Evolutionary conservation across 2,888 invertebrate species (phyloP), one percentile per base, ranked within the genome.

Genomic region (Dastarcus helophoroides): DNA sequence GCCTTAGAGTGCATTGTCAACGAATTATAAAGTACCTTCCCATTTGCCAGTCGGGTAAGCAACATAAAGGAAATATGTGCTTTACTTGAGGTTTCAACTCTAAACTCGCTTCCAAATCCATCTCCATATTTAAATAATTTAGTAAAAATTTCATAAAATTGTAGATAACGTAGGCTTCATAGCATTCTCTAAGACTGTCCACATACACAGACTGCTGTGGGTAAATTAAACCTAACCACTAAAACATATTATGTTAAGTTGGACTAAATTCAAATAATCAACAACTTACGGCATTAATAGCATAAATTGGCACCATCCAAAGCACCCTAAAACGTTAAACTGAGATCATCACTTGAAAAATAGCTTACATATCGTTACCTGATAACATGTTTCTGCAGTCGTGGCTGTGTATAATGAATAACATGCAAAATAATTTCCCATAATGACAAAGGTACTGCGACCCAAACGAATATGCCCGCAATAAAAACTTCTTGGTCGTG

Each of bases 261-360:
- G n/a, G 9, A 31, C 14, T n/a, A 19, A 26, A 16, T 17, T 7
- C 8, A 23, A 26, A 26, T 8, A 7, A 10, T 23, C 9, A 10
- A 10, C 10, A 27, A 71, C 79, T 75, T 69, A 85, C 84, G 42
- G 93, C 90, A 73, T 94, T 91, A 5, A 88, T 62, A 22, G 91
- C 89, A 69, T 94, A 94, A 48, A 94, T 91, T 37, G 94, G 94
- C 31, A 94, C 93, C 94, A 94, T 94, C 91, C 93, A 93, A 44
- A 94, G 58, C 59, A 94, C 84, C 59, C 88, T 85, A 63, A 42
- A 71, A 68, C 42, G 42, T 12, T 16, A 21, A 9, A 13, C 5
- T 9, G 46, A 41, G 11, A 14, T 26, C 22, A 26, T 15, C n/a
- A 8, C 8, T 7, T 8, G 19, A 24, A 24, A 19, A 24, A 24